Conservation (phyloP, 2,113 vertebrate species). For the Engraulis encrasicolus region DNA sequence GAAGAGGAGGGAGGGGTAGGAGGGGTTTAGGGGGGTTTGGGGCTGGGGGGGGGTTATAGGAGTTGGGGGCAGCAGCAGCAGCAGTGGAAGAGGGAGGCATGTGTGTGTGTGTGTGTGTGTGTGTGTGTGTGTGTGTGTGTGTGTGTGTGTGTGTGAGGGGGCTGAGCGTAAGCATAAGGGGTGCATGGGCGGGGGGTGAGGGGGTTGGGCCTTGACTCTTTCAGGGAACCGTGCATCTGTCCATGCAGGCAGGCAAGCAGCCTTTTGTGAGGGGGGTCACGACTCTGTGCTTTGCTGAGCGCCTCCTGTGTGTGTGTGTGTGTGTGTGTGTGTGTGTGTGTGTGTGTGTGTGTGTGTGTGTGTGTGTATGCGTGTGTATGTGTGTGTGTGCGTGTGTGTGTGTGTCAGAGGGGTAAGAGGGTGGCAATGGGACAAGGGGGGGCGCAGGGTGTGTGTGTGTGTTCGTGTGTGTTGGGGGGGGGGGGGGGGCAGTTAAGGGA, state of each 20-base stretch:
- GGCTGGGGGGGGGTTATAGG: too few species aligned
- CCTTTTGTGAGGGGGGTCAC: slow-evolving; percentile 48
- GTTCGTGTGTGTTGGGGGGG: slow-evolving; percentile 31
- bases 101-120: slow-evolving; percentile 35
- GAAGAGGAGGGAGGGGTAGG: slow-evolving; percentile 3
- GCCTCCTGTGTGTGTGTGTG: slow-evolving; percentile 26
- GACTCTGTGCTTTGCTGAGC: slow-evolving; percentile 18
- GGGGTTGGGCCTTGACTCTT: slow-evolving; percentile 37
- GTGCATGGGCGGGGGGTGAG: neutral
- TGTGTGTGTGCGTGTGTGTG: neutral
- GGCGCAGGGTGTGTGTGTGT: neutral
- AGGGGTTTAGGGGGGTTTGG: neutral
- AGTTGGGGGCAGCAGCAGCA: too few species aligned
- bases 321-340: slow-evolving; percentile 18
- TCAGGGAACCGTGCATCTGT: slow-evolving; percentile 54
- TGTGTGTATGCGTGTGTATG: neutral
- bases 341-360: neutral
- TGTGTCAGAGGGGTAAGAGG: neutral
- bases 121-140: slow-evolving; percentile 24
- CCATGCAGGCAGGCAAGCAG: slow-evolving; percentile 44
- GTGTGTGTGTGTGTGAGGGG: slow-evolving; percentile 32
- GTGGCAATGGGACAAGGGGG: neutral
- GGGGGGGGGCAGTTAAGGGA: too few species aligned
- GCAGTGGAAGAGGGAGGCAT: neutral
- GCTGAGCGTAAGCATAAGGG: neutral